These are phyloP conservation scores for Drosophila yakuba DNA, from an alignment of 1,140 invertebrate genomes.

Conservation along the genomic window DNA sequence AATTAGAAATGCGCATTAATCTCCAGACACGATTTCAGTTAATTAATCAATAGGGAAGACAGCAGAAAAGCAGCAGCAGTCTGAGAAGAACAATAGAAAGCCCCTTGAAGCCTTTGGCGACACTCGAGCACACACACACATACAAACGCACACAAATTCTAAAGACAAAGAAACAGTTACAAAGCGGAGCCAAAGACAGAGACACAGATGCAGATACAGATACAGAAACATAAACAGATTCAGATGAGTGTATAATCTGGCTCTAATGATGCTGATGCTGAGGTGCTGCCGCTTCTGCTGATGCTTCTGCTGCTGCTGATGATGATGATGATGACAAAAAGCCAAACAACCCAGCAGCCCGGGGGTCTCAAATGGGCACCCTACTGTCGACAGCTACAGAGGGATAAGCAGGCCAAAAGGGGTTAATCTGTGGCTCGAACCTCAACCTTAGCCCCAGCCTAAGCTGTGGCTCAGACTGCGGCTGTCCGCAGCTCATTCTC, in stretches of 20 bases:
- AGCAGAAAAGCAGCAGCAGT: background rate
- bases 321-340: slow-evolving; percentile 73
- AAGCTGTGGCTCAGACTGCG: slow-evolving; percentile 1
- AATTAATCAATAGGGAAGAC: slow-evolving; percentile 46
- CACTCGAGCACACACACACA: slow-evolving; percentile 33
- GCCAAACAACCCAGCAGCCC: slow-evolving; percentile 68
- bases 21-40: slow-evolving; percentile 30
- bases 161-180: slow-evolving; percentile 9
- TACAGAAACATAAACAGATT: slow-evolving; percentile 10
- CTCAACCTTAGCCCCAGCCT: background rate
- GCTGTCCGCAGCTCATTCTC: slow-evolving; percentile 75
- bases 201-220: background rate
- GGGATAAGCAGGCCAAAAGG: slow-evolving; percentile 28
- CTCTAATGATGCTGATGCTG: slow-evolving; percentile 66
- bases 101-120: slow-evolving; percentile 58
- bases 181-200: slow-evolving; percentile 28
- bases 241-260: slow-evolving; percentile 63
- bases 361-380: slow-evolving; percentile 59
- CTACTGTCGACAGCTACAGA: slow-evolving; percentile 78
- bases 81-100: slow-evolving; percentile 43
- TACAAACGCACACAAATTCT: slow-evolving; percentile 4
- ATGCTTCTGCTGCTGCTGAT: slow-evolving; percentile 30
- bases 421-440: slow-evolving; percentile 14
- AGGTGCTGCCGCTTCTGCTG: slow-evolving; percentile 6
- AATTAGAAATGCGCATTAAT: slow-evolving; percentile 36